Conservation (phyloP, 2,113 vertebrate species). For the Oryzias curvinotus region DNA sequence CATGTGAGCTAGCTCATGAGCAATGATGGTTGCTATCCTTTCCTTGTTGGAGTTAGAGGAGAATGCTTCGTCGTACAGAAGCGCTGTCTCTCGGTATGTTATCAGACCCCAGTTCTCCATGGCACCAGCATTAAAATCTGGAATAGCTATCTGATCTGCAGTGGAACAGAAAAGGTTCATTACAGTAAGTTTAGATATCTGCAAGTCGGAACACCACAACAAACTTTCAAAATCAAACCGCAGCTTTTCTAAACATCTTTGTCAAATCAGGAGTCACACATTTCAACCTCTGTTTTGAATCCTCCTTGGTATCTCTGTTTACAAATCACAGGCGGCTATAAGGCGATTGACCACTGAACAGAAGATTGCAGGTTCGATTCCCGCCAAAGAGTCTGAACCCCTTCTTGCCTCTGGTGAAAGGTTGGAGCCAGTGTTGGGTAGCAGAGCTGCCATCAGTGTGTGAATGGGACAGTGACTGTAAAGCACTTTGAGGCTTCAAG, state of each 20-base stretch:
- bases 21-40: constrained; percentile 74
- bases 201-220: neutral
- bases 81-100: constrained; percentile 79
- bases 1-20: constrained; percentile 82
- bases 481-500: too few species aligned
- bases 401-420: too few species aligned
- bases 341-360: too few species aligned
- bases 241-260: neutral
- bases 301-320: too few species aligned
- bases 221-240: neutral
- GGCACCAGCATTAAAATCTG: constrained; percentile 79
- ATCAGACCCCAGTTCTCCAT: constrained; percentile 86
- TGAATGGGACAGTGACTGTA: too few species aligned
- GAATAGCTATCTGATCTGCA: constrained; percentile 80
- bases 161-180: neutral
- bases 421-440: too few species aligned
- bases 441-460: too few species aligned
- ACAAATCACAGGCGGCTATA: too few species aligned
- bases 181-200: neutral
- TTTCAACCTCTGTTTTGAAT: too few species aligned
- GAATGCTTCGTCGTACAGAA: constrained; percentile 68
- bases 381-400: too few species aligned
- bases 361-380: too few species aligned
- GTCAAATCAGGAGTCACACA: neutral
- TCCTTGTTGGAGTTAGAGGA: constrained; percentile 81